Evolutionary conservation across 2,113 vertebrate species (phyloP), one percentile per base, ranked within the genome.

Genomic region (Poeciliopsis prolifica): DNA sequence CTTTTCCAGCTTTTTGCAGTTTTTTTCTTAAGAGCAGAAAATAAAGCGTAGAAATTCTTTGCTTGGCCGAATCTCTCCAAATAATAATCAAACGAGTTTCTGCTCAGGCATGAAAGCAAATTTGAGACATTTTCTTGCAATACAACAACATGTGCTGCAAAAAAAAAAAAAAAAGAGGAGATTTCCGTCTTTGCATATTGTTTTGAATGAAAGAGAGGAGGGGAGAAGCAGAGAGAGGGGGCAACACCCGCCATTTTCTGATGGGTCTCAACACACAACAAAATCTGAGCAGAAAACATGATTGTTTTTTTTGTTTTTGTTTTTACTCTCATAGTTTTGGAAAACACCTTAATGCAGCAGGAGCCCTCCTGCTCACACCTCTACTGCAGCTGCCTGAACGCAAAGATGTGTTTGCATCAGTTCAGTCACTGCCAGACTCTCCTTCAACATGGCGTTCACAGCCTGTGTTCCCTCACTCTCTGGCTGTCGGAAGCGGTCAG

Each of bases 201-300:
- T 85, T 79, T 61, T 11, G 22, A 31, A 40, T 15, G 29, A 30
- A 62, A 14, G 28, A 61, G 70, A 35, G 3, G 30, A 4, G 30
- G 42, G 75, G 79, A 28, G 28, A 29, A 29, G 29, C 2, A 29
- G 29, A 54, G 15, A 1, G 15, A 68, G 35, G 35, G 73, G 78
- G 54, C 70, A 86, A 74, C 86, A 73, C 85, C 93, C 93, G 92
- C 93, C 92, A 93, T 94, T 93, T 94, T 93, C 90, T 93, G 77
- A 78, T 84, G 78, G 75, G 75, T 88, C 82, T 77, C 82, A 88
- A 75, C 75, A 74, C 70, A 82, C n/a, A 80, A 75, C 70, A 74
- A 26, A 66, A 72, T 79, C 54, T 81, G 73, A 31, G 64, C 71
- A 68, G 22, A 35, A 80, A 79, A 68, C 51, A 24, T 29, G 29